A percentile compares a stretch with the other conserved stretches of the same genome.
Evolutionary conservation across 2,113 vertebrate genomes (phyloP).

Genomic region (Oncorhynchus tshawytscha): DNA sequence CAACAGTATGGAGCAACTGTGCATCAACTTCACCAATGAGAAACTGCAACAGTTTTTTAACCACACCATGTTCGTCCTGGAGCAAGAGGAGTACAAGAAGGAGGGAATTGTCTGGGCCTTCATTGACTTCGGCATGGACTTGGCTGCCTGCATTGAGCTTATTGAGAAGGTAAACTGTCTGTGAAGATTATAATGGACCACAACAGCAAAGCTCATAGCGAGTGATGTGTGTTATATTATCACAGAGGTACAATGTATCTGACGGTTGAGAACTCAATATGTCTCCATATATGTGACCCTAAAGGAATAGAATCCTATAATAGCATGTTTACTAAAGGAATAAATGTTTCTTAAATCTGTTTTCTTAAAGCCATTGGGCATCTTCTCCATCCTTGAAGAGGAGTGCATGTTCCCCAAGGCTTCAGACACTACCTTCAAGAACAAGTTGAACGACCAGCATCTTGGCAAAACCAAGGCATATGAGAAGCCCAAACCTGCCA

Average conservation of each 20-base stretch:
- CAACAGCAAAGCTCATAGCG: not conserved
- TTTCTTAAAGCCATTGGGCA: constrained; percentile 72
- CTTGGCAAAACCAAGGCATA: constrained; percentile 84
- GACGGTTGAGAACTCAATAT: too few relatives aligned
- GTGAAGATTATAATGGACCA: too few relatives aligned
- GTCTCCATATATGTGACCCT: too few relatives aligned
- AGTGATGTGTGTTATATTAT: too few relatives aligned
- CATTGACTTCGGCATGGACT: constrained; percentile 90
- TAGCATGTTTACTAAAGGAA: too few relatives aligned
- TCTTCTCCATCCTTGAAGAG: constrained; percentile 76
- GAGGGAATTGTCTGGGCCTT: constrained; percentile 81
- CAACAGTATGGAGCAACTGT: constrained; percentile 81
- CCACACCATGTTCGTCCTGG: constrained; percentile 76
- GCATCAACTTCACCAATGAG: constrained; percentile 82
- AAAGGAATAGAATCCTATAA: too few relatives aligned
- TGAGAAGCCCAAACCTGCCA: constrained; percentile 86
- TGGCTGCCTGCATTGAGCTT: constrained; percentile 87
- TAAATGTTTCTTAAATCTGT: not conserved
- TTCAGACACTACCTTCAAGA: constrained; percentile 80
- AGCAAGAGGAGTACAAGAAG: constrained; percentile 81
- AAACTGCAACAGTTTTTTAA: constrained; percentile 83
- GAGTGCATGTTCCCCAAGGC: constrained; percentile 74
- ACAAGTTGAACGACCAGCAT: constrained; percentile 87
- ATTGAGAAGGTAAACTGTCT: constrained; percentile 79
- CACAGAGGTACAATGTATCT: not conserved